Conservation (phyloP, 2,888 invertebrate species). For the Synergus laeviventris region DNA sequence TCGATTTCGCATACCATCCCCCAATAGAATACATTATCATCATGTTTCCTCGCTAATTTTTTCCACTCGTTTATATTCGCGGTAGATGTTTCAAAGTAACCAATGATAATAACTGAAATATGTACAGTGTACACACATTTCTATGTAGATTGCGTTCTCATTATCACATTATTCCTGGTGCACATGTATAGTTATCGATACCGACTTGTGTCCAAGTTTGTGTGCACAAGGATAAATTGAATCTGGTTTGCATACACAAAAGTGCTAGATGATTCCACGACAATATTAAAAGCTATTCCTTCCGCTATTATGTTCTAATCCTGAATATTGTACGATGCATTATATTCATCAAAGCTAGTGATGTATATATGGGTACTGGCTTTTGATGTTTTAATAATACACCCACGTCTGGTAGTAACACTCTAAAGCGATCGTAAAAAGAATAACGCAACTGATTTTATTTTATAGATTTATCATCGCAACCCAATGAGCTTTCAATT, state of each 20-base stretch:
- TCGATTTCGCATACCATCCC: neutral
- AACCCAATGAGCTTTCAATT: constrained; percentile 36
- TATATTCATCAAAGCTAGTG: neutral
- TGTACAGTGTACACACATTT: neutral
- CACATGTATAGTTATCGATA: constrained; percentile 15
- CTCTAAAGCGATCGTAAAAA: neutral
- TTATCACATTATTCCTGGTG: constrained; percentile 26
- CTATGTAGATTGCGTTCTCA: constrained; percentile 12
- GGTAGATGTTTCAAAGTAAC: neutral
- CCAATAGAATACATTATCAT: constrained; percentile 9
- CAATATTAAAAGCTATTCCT: neutral
- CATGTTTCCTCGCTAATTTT: constrained; percentile 12
- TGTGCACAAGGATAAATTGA: constrained; percentile 20
- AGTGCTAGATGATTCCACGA: constrained; percentile 16
- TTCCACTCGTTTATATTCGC: neutral
- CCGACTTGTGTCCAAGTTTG: constrained; percentile 30
- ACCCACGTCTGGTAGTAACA: neutral
- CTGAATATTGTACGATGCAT: constrained; percentile 10
- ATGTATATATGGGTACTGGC: neutral
- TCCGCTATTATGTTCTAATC: neutral
- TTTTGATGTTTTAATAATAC: constrained; percentile 36
- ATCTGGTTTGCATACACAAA: constrained; percentile 24
- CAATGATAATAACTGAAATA: neutral
- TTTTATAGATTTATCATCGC: constrained; percentile 13
- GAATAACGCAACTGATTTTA: neutral